Percentiles rank a stretch among this genome's conserved stretches.
Evolutionary conservation across 1,140 invertebrate genomes (phyloP).

Genomic region (Ditylenchus dipsaci): DNA sequence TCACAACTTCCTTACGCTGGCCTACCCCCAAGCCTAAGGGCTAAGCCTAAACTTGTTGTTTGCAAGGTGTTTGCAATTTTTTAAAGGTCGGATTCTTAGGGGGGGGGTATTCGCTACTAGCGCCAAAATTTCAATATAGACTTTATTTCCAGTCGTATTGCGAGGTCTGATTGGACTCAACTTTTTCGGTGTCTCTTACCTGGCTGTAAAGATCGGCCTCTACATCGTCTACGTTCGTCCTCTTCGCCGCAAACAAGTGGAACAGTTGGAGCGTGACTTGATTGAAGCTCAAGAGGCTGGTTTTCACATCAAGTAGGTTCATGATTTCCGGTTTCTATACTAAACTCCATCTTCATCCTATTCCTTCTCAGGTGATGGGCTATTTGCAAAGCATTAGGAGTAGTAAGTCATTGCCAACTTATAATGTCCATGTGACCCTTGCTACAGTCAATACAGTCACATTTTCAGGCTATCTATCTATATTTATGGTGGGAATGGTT

Average conservation of each 20-base stretch:
- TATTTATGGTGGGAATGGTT: slow-evolving; percentile 8
- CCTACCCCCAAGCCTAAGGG: no score
- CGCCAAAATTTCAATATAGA: no score
- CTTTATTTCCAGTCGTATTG: slow-evolving; percentile 38
- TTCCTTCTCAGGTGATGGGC: no score
- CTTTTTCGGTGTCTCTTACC: slow-evolving; percentile 47
- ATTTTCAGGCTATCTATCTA: background rate
- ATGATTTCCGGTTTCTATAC: background rate
- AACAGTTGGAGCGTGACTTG: slow-evolving; percentile 47
- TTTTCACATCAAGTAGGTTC: background rate
- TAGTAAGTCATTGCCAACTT: slow-evolving; percentile 16
- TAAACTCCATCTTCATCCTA: no score
- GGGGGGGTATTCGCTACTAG: no score
- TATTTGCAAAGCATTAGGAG: background rate
- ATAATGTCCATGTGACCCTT: slow-evolving; percentile 1
- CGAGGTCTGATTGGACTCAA: slow-evolving; percentile 47
- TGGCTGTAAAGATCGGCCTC: slow-evolving; percentile 44
- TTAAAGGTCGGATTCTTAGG: no score
- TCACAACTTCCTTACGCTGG: no score
- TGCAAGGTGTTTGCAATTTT: no score
- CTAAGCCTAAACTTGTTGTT: no score
- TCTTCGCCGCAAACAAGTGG: slow-evolving; percentile 40
- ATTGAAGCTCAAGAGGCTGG: slow-evolving; percentile 54
- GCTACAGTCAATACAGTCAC: background rate
- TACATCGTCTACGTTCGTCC: slow-evolving; percentile 53